Percentiles rank a stretch among this genome's conserved stretches.
phyloP scores from a whole-genome alignment of 2,797 vertebrate species.

The Centropyge bicolor region DNA sequence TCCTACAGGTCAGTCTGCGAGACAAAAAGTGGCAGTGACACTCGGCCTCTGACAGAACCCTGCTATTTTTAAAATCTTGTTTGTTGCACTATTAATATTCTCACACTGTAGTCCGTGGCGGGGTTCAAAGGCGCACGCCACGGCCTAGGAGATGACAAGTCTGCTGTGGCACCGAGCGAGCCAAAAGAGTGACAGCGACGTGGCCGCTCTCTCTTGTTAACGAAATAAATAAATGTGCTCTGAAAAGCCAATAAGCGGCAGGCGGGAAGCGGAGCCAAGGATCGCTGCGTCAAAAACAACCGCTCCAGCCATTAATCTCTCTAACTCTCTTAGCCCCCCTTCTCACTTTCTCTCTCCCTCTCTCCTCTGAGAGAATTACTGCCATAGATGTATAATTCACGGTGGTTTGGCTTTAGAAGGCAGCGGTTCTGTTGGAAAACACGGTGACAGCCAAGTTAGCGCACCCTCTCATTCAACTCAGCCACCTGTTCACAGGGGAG shows the following conservation, averaged over 20 bases:
- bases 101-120: conserved; percentile 66
- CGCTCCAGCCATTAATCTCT: conserved; percentile 85
- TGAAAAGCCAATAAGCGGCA: conserved; percentile 86
- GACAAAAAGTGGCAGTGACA: conserved; percentile 65
- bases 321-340: conserved; percentile 74
- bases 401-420: conserved; percentile 86
- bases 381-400: conserved; percentile 89
- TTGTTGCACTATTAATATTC: conserved; percentile 81
- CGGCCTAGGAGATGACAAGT: conserved; percentile 80
- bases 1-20: conserved; percentile 40
- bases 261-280: conserved; percentile 81
- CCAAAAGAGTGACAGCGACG: conserved; percentile 84
- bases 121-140: conserved; percentile 79
- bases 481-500: conserved; percentile 87
- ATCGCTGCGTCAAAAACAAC: conserved; percentile 84
- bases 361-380: conserved; percentile 84
- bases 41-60: conserved; percentile 65
- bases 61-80: conserved; percentile 77
- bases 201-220: conserved; percentile 82
- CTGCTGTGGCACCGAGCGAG: conserved; percentile 70
- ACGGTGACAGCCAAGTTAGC: conserved; percentile 86
- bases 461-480: conserved; percentile 85
- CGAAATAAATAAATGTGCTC: conserved; percentile 86
- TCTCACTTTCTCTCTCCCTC: conserved; percentile 51
- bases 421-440: conserved; percentile 86